A percentile compares a stretch with the other conserved stretches of the same genome.
Evolutionary conservation across 2,113 vertebrate genomes (phyloP).

Genomic region (Notarius lentiginosus): DNA sequence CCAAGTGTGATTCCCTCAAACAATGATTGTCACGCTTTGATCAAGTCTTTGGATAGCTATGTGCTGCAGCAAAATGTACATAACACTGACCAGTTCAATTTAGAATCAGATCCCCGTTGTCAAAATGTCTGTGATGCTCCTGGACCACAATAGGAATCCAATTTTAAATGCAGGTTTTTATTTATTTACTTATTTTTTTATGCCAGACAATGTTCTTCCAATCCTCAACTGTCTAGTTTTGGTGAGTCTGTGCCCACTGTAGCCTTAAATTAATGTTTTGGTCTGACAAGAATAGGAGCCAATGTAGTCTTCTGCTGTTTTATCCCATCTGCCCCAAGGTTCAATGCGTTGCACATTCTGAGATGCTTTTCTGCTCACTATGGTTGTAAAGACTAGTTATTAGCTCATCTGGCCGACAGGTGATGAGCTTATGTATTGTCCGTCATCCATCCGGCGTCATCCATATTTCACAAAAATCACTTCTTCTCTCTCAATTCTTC

Average conservation of each 20-base stretch:
- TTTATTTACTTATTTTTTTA: too few relatives aligned
- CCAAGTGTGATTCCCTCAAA: background rate
- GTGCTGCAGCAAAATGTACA: background rate
- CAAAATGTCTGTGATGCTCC: background rate
- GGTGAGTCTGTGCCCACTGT: too few relatives aligned
- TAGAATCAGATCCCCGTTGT: too few relatives aligned
- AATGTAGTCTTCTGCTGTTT: background rate
- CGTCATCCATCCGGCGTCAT: too few relatives aligned
- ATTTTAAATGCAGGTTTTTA: background rate
- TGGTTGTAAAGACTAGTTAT: background rate
- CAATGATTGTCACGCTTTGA: background rate
- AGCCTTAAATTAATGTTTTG: too few relatives aligned
- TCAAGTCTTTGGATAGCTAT: background rate
- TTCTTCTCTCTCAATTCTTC: too few relatives aligned
- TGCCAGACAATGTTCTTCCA: too few relatives aligned
- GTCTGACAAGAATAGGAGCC: too few relatives aligned
- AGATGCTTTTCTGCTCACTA: background rate
- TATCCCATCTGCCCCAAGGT: background rate
- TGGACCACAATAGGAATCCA: background rate
- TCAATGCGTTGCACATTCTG: background rate
- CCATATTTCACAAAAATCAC: too few relatives aligned
- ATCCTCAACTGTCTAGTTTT: too few relatives aligned
- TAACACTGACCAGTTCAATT: background rate
- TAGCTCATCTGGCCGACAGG: too few relatives aligned
- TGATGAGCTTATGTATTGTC: too few relatives aligned